phyloP scores from a whole-genome alignment of 2,113 vertebrate genomes.

The Pluvialis apricaria region DNA sequence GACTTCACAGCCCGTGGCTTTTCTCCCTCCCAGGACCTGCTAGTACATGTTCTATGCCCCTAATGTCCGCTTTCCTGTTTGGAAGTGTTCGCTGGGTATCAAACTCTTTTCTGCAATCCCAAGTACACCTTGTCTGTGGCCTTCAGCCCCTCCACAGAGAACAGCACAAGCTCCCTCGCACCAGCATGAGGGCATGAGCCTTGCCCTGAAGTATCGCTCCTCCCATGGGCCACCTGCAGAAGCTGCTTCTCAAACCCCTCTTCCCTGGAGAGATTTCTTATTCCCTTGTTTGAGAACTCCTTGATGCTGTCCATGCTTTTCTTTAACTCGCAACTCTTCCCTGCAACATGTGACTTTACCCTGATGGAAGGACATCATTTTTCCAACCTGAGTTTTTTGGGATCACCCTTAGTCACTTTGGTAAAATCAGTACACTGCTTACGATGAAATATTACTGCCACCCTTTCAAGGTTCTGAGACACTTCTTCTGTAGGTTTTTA shows the following conservation, averaged over 20 bases:
- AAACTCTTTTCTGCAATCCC: not conserved
- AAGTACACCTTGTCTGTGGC: not conserved
- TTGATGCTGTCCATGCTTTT: not conserved
- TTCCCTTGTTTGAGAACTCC: not conserved
- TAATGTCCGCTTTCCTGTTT: fast-evolving
- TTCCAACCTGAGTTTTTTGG: not conserved
- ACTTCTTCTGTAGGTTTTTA: not conserved
- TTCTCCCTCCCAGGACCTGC: not conserved
- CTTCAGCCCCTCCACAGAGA: not conserved
- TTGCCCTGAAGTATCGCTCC: fast-evolving
- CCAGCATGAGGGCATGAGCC: not conserved
- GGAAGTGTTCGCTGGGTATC: not conserved
- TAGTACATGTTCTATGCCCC: not conserved
- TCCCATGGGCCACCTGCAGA: not conserved
- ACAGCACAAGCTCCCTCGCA: not conserved
- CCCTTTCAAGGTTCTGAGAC: not conserved
- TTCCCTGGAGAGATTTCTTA: not conserved
- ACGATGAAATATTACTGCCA: not conserved
- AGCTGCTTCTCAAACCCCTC: not conserved
- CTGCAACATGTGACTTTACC: not conserved
- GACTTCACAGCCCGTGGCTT: not conserved
- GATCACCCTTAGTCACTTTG: not conserved
- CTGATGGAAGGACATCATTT: not conserved
- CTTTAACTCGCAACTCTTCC: not conserved
- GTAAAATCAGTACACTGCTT: not conserved